phyloP scores from a whole-genome alignment of 2,113 vertebrate genomes.

The Apeltes quadracus region DNA sequence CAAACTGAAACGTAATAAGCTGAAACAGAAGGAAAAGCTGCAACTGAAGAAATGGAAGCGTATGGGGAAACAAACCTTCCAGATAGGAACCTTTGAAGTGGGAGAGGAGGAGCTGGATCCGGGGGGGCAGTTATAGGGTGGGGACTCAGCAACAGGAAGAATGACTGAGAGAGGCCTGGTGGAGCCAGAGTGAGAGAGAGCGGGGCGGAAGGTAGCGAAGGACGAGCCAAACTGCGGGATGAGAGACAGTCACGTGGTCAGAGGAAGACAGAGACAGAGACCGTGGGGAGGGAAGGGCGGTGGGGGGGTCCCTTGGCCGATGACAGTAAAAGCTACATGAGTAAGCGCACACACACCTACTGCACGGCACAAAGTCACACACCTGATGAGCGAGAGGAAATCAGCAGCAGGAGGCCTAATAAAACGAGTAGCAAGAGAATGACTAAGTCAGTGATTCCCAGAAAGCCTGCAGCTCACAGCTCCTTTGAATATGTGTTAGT shows the following conservation, averaged over 20 bases:
- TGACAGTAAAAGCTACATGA: slow-evolving; percentile 15
- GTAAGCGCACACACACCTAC: not conserved
- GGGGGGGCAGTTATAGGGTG: slow-evolving; percentile 81
- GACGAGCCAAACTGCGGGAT: slow-evolving; percentile 84
- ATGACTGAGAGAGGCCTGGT: slow-evolving; percentile 84
- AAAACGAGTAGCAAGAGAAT: not conserved
- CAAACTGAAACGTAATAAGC: slow-evolving; percentile 23
- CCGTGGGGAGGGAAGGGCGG: slow-evolving; percentile 9
- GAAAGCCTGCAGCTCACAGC: slow-evolving; percentile 6
- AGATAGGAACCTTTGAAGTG: slow-evolving; percentile 85
- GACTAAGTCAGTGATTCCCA: slow-evolving; percentile 1
- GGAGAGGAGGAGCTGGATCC: slow-evolving; percentile 84
- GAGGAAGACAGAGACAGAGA: slow-evolving; percentile 17
- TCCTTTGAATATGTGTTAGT: slow-evolving; percentile 3
- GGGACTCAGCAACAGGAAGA: slow-evolving; percentile 84
- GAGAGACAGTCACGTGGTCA: slow-evolving; percentile 76
- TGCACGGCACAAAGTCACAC: slow-evolving; percentile 15
- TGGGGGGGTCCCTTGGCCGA: slow-evolving; percentile 17
- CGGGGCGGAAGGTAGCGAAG: slow-evolving; percentile 86
- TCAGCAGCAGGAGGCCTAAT: not conserved
- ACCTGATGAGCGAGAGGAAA: slow-evolving; percentile 12
- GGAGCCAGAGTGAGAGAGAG: slow-evolving; percentile 84
- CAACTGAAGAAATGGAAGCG: slow-evolving; percentile 65
- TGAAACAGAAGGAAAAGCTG: slow-evolving; percentile 44
- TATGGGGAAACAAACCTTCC: slow-evolving; percentile 85